phyloP scores from a whole-genome alignment of 2,888 invertebrate genomes.

The Andrena fulva region DNA sequence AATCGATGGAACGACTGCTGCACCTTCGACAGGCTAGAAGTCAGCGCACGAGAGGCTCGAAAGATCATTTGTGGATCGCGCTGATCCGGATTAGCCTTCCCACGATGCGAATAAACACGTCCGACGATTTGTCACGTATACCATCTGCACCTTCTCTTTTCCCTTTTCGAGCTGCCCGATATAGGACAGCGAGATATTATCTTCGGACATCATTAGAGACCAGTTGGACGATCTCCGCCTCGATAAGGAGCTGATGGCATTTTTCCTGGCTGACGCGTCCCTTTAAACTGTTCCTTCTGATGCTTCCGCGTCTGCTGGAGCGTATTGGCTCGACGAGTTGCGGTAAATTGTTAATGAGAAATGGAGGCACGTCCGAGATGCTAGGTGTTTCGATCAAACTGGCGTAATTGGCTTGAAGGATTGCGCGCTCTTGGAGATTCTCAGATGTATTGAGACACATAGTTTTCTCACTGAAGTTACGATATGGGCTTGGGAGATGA shows the following conservation, averaged over 20 bases:
- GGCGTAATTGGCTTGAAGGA: not conserved
- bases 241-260: too few relatives aligned
- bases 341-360: too few relatives aligned
- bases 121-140: constrained; percentile 13
- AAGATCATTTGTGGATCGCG: constrained; percentile 56
- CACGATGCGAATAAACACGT: constrained; percentile 37
- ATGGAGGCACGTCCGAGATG: too few relatives aligned
- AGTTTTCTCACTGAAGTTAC: too few relatives aligned
- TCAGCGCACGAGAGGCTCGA: constrained; percentile 40
- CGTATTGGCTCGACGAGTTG: too few relatives aligned
- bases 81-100: constrained; percentile 61
- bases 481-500: too few relatives aligned
- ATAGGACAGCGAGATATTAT: not conserved
- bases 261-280: too few relatives aligned
- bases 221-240: too few relatives aligned
- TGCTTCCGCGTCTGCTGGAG: too few relatives aligned
- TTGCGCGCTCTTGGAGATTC: not conserved
- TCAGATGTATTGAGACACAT: not conserved
- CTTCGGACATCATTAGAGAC: constrained; percentile 8
- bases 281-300: too few relatives aligned
- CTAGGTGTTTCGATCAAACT: too few relatives aligned
- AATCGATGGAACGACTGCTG: constrained; percentile 61
- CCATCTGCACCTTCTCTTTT: not conserved
- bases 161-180: not conserved
- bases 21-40: constrained; percentile 54